These are phyloP conservation scores for Rhinogobius similis DNA, from an alignment of 2,113 vertebrate species.

Conservation along the genomic window DNA sequence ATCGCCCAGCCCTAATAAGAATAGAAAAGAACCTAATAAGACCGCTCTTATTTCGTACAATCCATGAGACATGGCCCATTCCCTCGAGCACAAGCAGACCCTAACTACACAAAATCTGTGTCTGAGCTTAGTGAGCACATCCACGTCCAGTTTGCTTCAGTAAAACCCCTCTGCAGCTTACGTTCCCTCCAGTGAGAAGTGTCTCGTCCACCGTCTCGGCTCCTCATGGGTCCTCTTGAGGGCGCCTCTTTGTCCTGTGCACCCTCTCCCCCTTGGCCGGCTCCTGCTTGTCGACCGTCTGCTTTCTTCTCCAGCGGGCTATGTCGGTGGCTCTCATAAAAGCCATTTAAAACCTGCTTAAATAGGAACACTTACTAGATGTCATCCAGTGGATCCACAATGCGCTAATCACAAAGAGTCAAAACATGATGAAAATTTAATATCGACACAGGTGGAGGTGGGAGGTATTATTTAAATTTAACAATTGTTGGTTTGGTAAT, in stretches of 20 bases:
- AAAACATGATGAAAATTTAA: too few relatives aligned
- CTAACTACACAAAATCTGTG: neutral
- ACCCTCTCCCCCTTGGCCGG: conserved; percentile 76
- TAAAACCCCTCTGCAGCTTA: conserved; percentile 22
- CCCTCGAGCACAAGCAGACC: neutral
- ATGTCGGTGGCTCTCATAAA: conserved; percentile 39
- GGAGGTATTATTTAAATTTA: too few relatives aligned
- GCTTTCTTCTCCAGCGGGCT: conserved; percentile 14
- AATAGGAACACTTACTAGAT: neutral
- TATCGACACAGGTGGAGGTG: too few relatives aligned
- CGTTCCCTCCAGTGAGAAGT: conserved; percentile 63
- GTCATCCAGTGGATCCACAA: neutral
- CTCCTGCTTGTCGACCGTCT: conserved; percentile 60
- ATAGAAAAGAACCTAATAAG: too few relatives aligned
- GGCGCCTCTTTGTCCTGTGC: conserved; percentile 50
- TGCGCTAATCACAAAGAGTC: neutral
- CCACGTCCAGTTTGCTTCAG: neutral
- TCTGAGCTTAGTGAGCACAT: neutral
- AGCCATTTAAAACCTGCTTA: conserved; percentile 22
- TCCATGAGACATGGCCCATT: neutral
- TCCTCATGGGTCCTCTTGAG: conserved; percentile 45
- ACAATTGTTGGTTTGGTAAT: neutral
- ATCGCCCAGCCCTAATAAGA: too few relatives aligned
- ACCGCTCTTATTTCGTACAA: too few relatives aligned
- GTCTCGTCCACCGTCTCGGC: conserved; percentile 37